phyloP scores from a whole-genome alignment of 1,140 invertebrate species.

The Bombus balteatus region DNA sequence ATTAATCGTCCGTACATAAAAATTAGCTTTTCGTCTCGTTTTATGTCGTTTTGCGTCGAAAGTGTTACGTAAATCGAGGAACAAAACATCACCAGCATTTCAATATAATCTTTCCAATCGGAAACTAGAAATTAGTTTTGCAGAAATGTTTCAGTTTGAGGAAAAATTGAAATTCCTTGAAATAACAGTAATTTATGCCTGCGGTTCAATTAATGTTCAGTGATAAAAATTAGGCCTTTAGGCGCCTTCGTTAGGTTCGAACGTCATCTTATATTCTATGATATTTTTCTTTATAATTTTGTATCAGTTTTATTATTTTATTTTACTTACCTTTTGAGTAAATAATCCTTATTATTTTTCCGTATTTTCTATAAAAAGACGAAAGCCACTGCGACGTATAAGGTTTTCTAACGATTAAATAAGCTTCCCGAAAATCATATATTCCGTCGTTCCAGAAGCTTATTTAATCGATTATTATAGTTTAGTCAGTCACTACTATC shows the following conservation, averaged over 20 bases:
- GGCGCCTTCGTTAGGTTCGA: no score
- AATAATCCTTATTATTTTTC: neutral
- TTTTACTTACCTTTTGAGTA: neutral
- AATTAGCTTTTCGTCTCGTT: conserved; percentile 11
- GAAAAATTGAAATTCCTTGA: no score
- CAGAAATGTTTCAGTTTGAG: neutral
- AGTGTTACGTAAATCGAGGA: neutral
- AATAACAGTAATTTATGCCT: no score
- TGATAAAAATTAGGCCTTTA: no score
- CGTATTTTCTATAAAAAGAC: neutral
- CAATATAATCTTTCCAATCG: neutral
- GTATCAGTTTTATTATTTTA: neutral
- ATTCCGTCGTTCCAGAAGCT: neutral
- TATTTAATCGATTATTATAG: neutral
- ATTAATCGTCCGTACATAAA: neutral
- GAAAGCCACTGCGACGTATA: no score
- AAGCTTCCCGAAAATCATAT: neutral
- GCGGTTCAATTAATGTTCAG: no score
- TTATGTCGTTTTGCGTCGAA: neutral
- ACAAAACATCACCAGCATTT: neutral
- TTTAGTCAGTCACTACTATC: neutral
- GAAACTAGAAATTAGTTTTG: neutral
- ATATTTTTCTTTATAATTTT: neutral
- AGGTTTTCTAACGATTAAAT: no score
- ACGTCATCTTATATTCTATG: no score